phyloP scores from a whole-genome alignment of 2,888 invertebrate genomes.

The Leptopilina syphax region DNA sequence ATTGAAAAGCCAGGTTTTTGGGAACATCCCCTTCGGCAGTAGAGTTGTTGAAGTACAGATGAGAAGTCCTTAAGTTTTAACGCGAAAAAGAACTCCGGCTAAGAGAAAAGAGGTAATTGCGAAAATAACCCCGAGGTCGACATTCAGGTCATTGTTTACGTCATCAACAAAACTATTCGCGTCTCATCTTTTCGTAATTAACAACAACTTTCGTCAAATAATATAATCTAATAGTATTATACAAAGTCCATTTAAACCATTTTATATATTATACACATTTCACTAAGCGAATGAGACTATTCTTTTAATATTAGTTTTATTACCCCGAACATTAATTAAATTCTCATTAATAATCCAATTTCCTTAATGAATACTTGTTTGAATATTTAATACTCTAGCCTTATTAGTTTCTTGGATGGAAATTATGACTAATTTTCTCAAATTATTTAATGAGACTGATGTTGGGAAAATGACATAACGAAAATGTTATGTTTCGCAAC shows the following conservation, averaged over 20 bases:
- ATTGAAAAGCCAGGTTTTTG: not conserved
- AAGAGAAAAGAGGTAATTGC: constrained; percentile 50
- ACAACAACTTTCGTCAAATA: not conserved
- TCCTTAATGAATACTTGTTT: not conserved
- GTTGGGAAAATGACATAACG: no score
- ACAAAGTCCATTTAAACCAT: no score
- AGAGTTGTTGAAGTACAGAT: constrained; percentile 6
- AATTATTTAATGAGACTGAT: no score
- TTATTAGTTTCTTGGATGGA: no score
- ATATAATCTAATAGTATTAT: not conserved
- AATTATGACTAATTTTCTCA: no score
- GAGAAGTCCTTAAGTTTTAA: constrained; percentile 46
- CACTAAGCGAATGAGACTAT: no score
- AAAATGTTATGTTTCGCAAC: no score
- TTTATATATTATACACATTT: no score
- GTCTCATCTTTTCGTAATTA: constrained; percentile 43
- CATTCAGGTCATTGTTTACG: constrained; percentile 73
- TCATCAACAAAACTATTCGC: constrained; percentile 63
- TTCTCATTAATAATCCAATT: not conserved
- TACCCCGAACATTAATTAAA: not conserved
- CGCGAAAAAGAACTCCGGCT: constrained; percentile 37
- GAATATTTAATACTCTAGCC: no score
- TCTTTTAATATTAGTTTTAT: not conserved
- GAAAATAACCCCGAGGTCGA: constrained; percentile 68
- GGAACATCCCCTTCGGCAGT: constrained; percentile 24